phyloP scores from a whole-genome alignment of 1,140 invertebrate species.

The Lasaia peninsularis region DNA sequence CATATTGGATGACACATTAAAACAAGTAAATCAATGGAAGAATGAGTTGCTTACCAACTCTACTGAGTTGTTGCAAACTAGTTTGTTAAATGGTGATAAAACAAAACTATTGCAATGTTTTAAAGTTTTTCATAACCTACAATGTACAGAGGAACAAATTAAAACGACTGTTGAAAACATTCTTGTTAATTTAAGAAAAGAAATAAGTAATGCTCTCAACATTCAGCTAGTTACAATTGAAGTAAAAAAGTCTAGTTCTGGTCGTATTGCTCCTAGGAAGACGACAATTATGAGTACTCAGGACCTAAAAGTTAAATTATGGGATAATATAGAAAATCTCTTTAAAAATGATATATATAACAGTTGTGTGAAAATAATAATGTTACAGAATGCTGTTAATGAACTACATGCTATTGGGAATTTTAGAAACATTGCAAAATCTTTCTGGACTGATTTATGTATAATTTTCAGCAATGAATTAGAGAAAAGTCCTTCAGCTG shows the following conservation, averaged over 20 bases:
- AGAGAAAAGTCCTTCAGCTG: conserved; percentile 80
- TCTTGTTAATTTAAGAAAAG: conserved; percentile 49
- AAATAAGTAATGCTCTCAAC: conserved; percentile 57
- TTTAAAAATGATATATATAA: conserved; percentile 64
- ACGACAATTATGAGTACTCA: conserved; percentile 71
- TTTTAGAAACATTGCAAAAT: conserved; percentile 71
- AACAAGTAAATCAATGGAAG: conserved; percentile 47
- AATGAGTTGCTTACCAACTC: conserved; percentile 62
- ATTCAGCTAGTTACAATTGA: conserved; percentile 62
- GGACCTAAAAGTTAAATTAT: conserved; percentile 70
- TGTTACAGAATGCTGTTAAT: conserved; percentile 76
- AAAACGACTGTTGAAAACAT: conserved; percentile 59
- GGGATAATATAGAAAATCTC: conserved; percentile 73
- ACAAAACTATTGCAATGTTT: conserved; percentile 65
- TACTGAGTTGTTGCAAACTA: conserved; percentile 73
- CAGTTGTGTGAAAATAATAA: conserved; percentile 70
- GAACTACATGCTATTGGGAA: conserved; percentile 75
- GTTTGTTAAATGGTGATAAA: conserved; percentile 73
- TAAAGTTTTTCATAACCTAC: conserved; percentile 72
- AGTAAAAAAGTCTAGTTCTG: conserved; percentile 55
- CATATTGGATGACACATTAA: conserved; percentile 72
- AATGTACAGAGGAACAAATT: conserved; percentile 71
- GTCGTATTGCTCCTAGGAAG: conserved; percentile 63
- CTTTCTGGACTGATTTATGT: conserved; percentile 76
- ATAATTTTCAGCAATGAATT: conserved; percentile 73